Base-by-base conservation (phyloP, 2,888 invertebrate genomes). In the Thecocarcelia acutangulata region DNA sequence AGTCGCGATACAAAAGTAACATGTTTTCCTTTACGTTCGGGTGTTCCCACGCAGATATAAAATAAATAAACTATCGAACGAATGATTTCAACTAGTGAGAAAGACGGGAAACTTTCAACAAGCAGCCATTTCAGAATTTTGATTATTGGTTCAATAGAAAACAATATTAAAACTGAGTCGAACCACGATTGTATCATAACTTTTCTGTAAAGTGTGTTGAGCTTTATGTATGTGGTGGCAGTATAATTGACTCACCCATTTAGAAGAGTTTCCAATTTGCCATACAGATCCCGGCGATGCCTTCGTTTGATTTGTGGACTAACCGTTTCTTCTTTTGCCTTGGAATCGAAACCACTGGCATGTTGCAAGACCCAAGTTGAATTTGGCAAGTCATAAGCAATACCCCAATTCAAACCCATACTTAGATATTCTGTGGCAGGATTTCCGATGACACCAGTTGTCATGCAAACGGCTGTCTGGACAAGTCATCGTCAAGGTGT, bases 341-440 rank as follows among this genome's bases (percentile, higher is more conserved):
- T 56, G 13, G 44, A 3, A 13, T 63, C 80, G 73, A 87, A 87
- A 13, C 87, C 89, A 44, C 88, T 84, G n/a, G 86, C 86, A 77
- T 87, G 85, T 12, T 92, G 90, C 70, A 91, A 88, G 0, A 92
- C 91, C 87, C 93, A 92, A 0, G 93, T 93, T 21, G 90, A 89
- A 81, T 93, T 93, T 0, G 93, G 93, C 64, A 93, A 87, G 68
- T 93, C 92, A 78, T 94, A 95, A 0, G 95, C 94, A 50, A 94
- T 91, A 58, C 94, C 94, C 94, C 94, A 94, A 90, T 94, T 94
- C 28, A 94, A 86, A 5, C 94, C 94, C 85, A 93, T 93, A 12
- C 93, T 93, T 84, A 93, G 93, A 69, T 93, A 93, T 3, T 93
- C 92, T 0, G 91, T 91, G 0, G 92, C 89, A 0, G 93, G 93